Base-by-base conservation (phyloP, 2,888 invertebrate species). In the Dexiosoma caninum region DNA sequence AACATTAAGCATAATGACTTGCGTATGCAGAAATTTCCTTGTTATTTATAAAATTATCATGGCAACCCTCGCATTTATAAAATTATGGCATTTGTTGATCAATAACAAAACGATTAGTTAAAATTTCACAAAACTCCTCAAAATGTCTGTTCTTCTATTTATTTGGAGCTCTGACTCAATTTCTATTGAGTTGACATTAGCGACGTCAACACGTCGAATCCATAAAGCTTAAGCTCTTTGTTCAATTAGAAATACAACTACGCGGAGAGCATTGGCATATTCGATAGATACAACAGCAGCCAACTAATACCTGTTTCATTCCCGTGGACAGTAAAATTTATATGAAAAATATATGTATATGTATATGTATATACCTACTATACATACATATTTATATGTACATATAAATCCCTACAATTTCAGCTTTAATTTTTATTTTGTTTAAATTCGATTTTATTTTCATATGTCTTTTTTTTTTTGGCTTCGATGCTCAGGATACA, bases 181-280 rank as follows among this genome's bases (percentile, higher is more conserved):
- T 87, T 87, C 85, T 83, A 87, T 87, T 84, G 84, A 81, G 76
- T 83, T 86, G 85, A 86, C 86, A 86, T 83, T 79, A 82, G 70
- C 82, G 83, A 82, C 83, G 81, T 83, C 83, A 83, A 72, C 77
- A 60, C 82, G 81, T 82, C 81, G 77, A 78, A 72, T 21, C 72
- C 66, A 79, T 83, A 81, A 82, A 49, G 42, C 51, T 16, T 64
- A 62, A 77, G 64, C 67, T 55, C 19, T 51, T 53, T 35, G 35
- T 74, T 64, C 30, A 66, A 66, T 57, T 60, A 60, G 27, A 64
- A 46, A 37, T 10, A 37, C 32, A 46, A 70, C 40, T 64, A 32
- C 46, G n/a, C 37, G 14, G 69, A 37, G 27, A 35, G 37, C 46
- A 55, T 46, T 46, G 55, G 16, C 19, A 27, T 32, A n/a, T 30